Conservation (phyloP, 1,140 invertebrate genomes). For the Sycophila sp. region DNA sequence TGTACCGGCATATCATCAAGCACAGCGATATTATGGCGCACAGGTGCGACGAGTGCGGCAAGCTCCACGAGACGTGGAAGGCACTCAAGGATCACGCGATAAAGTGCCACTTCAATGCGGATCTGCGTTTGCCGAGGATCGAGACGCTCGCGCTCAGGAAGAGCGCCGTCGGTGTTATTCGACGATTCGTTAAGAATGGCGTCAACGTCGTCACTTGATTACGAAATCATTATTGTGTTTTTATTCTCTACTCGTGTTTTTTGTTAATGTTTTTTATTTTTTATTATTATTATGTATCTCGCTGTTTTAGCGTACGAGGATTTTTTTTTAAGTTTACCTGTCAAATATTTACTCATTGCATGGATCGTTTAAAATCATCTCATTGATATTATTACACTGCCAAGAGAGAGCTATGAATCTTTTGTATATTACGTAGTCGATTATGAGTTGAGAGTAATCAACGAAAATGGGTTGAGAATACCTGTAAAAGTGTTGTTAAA, state of each 20-base stretch:
- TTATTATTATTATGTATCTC: background rate
- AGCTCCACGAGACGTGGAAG: conserved; percentile 14
- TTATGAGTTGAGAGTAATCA: too few species aligned
- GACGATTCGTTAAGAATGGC: conserved; percentile 16
- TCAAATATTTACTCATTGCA: too few species aligned
- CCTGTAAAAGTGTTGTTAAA: too few species aligned
- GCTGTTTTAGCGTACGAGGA: background rate
- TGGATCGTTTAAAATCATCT: too few species aligned
- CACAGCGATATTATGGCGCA: background rate
- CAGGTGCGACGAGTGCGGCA: background rate
- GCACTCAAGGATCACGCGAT: background rate
- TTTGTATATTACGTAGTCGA: too few species aligned
- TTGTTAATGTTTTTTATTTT: background rate
- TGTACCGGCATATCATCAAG: conserved; percentile 5
- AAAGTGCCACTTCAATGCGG: background rate
- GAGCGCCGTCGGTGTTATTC: background rate
- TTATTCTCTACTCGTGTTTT: background rate
- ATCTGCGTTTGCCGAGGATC: background rate
- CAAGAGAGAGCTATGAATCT: too few species aligned
- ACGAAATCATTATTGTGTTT: background rate
- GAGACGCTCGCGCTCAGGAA: background rate
- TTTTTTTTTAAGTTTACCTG: too few species aligned
- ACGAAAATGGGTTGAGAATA: too few species aligned
- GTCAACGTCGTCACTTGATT: background rate
- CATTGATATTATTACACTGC: too few species aligned